phyloP scores from a whole-genome alignment of 2,888 invertebrate genomes.

The Balanococcus diminutus region DNA sequence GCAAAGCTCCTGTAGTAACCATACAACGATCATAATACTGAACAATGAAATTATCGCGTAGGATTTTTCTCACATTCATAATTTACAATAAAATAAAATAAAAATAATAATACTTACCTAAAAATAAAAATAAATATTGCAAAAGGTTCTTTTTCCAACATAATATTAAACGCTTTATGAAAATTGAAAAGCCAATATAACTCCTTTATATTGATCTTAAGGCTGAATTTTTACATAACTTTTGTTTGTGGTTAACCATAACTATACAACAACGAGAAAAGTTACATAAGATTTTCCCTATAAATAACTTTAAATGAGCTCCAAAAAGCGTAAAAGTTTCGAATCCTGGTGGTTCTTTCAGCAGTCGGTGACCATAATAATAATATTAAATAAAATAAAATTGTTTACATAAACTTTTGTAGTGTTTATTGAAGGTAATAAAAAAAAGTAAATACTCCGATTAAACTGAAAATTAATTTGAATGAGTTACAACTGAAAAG shows the following conservation, averaged over 20 bases:
- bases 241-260: neutral
- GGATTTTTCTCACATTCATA: too few relatives aligned
- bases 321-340: neutral
- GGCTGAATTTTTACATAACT: neutral
- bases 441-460: neutral
- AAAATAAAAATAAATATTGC: too few relatives aligned
- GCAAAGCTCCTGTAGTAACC: too few relatives aligned
- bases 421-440: neutral
- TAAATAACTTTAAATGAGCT: neutral
- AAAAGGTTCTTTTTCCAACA: too few relatives aligned
- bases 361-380: neutral
- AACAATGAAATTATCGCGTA: too few relatives aligned
- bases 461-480: neutral
- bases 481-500: neutral
- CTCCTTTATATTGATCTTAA: neutral
- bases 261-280: neutral
- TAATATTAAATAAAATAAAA: neutral
- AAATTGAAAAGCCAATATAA: neutral
- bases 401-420: neutral
- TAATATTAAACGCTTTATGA: neutral
- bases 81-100: too few relatives aligned
- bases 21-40: too few relatives aligned
- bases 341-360: neutral
- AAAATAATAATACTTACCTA: too few relatives aligned
- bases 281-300: neutral